Conservation (phyloP, 2,113 vertebrate genomes). For the Ursus arctos region DNA sequence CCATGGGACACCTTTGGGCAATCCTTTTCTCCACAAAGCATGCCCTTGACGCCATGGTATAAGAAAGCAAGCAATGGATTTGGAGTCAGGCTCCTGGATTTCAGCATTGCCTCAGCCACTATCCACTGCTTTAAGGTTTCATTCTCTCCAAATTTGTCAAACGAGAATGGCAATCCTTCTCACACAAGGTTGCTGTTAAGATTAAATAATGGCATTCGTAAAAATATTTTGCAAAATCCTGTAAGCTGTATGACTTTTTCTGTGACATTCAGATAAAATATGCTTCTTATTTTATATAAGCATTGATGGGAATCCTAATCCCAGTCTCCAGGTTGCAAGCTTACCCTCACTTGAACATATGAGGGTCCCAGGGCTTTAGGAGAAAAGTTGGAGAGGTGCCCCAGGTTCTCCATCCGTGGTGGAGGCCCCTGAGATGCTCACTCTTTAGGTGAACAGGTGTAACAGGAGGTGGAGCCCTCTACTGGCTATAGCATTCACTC, state of each 20-base stretch:
- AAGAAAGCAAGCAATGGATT: background rate
- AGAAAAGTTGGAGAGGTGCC: background rate
- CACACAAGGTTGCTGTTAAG: background rate
- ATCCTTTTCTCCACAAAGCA: background rate
- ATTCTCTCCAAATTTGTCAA: background rate
- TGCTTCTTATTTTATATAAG: background rate
- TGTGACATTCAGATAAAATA: background rate
- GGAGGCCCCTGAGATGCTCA: too few species aligned
- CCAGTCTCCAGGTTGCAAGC: background rate
- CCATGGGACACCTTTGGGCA: background rate
- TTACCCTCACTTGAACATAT: background rate
- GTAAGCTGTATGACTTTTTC: background rate
- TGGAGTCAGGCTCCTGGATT: conserved; percentile 23
- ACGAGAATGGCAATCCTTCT: background rate
- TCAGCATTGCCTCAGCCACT: background rate
- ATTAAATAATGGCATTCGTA: background rate
- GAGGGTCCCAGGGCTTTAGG: background rate
- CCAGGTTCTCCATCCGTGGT: rapidly evolving
- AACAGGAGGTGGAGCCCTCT: background rate
- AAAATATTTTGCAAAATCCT: conserved; percentile 32
- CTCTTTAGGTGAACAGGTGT: background rate
- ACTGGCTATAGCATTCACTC: background rate
- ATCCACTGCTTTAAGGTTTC: background rate
- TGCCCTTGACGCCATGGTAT: background rate
- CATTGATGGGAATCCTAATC: background rate